phyloP scores from a whole-genome alignment of 2,113 vertebrate genomes.

The Romanogobio albipinnatus region DNA sequence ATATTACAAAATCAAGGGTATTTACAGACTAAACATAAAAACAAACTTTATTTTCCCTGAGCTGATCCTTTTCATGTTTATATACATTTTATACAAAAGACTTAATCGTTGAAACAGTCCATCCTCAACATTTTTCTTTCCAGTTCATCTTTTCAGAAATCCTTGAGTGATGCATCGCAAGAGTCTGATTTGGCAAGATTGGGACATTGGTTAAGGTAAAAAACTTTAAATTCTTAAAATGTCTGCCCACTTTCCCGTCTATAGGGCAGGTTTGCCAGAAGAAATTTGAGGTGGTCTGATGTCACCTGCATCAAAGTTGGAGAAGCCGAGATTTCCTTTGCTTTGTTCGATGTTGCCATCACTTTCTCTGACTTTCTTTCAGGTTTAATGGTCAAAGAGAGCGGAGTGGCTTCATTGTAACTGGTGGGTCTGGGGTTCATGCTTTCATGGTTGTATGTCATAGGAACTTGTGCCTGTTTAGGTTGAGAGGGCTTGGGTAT shows the following conservation, averaged over 20 bases:
- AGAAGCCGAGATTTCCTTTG: conserved; percentile 57
- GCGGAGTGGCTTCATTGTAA: background rate
- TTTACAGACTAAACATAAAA: background rate
- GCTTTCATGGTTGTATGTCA: conserved; percentile 22
- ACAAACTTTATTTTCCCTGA: background rate
- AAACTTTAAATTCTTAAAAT: background rate
- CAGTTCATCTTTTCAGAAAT: background rate
- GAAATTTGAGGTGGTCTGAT: conserved; percentile 69
- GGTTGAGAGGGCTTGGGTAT: background rate
- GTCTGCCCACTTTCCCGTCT: conserved; percentile 51
- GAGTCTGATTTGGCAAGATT: background rate
- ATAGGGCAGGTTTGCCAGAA: conserved; percentile 65
- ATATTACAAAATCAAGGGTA: background rate
- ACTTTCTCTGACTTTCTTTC: conserved; percentile 8
- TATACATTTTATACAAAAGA: background rate
- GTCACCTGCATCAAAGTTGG: conserved; percentile 43
- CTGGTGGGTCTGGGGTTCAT: background rate
- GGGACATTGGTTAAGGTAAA: background rate
- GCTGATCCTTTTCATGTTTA: background rate
- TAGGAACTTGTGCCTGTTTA: background rate
- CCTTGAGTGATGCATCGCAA: background rate
- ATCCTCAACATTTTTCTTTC: conserved; percentile 4
- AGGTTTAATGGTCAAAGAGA: background rate
- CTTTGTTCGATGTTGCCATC: background rate
- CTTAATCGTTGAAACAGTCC: background rate